Conservation (phyloP, 35 echinoderm and acorn worm species). For the Stichopus chloronotus region DNA sequence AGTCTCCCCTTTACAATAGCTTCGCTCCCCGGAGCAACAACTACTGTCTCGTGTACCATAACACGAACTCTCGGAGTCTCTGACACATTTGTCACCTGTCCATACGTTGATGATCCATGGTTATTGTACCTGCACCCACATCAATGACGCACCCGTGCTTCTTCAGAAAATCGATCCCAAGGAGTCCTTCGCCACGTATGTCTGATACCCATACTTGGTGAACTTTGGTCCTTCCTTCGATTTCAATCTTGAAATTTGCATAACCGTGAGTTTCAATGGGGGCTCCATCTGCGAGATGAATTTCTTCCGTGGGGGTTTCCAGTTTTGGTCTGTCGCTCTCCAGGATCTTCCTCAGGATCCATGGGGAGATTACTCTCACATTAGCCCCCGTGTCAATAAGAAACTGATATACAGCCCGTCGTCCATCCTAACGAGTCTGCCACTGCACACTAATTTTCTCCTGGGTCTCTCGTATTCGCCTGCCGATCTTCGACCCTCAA, state of each 20-base stretch:
- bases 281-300: neutral
- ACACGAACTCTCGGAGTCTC: neutral
- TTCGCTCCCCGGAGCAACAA: too few relatives aligned
- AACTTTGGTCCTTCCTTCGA: neutral
- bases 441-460: neutral
- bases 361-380: neutral
- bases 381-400: neutral
- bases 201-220: constrained; percentile 62
- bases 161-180: constrained; percentile 11
- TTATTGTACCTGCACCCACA: neutral
- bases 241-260: neutral
- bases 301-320: neutral
- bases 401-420: constrained; percentile 19
- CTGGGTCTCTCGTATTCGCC: neutral
- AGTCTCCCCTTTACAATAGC: neutral
- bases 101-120: neutral
- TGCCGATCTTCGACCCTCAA: constrained; percentile 29
- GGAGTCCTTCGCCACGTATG: constrained; percentile 2
- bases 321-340: neutral
- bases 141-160: neutral
- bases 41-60: neutral
- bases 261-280: neutral
- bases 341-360: neutral
- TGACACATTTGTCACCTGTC: neutral
- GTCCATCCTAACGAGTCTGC: neutral